Evolutionary conservation across 1,140 invertebrate species (phyloP).

Genomic region (Matsumurasca onukii): DNA sequence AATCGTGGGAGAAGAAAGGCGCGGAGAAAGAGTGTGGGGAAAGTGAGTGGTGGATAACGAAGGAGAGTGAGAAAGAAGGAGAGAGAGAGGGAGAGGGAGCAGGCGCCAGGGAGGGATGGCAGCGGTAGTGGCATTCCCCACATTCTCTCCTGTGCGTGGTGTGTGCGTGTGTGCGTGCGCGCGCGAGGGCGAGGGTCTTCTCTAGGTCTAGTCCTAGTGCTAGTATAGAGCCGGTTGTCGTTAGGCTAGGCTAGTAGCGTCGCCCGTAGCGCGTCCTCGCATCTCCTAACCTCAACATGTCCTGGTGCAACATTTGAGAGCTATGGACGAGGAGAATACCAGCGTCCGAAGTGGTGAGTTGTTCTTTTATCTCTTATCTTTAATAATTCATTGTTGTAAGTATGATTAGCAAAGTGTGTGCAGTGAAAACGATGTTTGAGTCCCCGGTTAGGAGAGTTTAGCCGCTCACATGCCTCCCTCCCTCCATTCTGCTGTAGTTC

Average conservation of each 20-base stretch:
- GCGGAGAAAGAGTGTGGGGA: neutral
- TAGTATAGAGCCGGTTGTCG: neutral
- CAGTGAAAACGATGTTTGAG: too few relatives aligned
- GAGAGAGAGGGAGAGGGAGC: slow-evolving; percentile 1
- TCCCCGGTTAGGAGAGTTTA: too few relatives aligned
- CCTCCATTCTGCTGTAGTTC: too few relatives aligned
- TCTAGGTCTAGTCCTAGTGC: neutral
- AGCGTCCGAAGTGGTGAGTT: neutral
- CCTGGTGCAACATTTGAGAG: neutral
- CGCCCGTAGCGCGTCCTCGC: neutral
- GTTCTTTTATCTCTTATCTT: too few relatives aligned
- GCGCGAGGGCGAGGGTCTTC: slow-evolving; percentile 1
- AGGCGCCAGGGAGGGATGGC: neutral
- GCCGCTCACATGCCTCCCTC: too few relatives aligned
- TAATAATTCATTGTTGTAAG: too few relatives aligned
- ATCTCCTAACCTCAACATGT: neutral
- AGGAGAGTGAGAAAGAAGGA: neutral
- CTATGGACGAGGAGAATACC: neutral
- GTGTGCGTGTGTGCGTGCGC: neutral
- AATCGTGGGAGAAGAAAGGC: slow-evolving; percentile 13
- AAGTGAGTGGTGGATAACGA: neutral
- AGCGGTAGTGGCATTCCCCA: neutral
- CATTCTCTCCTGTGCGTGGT: neutral
- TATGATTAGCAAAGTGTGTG: too few relatives aligned
- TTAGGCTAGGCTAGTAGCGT: neutral